Conservation (phyloP, 2,888 invertebrate genomes). For the Lasioglossum leucozonium region DNA sequence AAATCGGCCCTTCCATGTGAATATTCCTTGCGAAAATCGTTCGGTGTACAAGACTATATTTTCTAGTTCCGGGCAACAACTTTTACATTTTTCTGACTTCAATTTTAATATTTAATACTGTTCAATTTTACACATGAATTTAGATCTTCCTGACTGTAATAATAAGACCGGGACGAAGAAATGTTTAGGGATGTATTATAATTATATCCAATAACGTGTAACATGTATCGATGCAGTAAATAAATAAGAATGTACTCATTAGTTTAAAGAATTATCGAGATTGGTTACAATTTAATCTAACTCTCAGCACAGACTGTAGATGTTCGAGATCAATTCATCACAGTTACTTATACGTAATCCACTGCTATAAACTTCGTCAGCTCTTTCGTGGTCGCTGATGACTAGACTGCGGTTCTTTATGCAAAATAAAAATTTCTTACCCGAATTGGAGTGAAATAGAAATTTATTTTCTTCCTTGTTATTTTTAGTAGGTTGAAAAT, state of each 20-base stretch:
- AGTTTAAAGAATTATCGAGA: background rate
- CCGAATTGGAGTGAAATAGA: no score
- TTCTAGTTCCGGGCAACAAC: background rate
- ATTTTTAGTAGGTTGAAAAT: no score
- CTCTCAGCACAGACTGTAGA: no score
- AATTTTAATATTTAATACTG: background rate
- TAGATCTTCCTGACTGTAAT: background rate
- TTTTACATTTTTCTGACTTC: background rate
- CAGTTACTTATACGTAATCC: no score
- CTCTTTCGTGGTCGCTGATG: no score
- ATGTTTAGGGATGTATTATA: no score
- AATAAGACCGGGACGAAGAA: no score
- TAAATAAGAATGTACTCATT: background rate
- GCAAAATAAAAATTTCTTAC: no score
- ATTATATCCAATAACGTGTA: background rate
- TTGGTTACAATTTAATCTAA: background rate
- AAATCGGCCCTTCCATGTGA: conserved; percentile 14
- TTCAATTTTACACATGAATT: background rate
- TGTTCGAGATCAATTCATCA: no score
- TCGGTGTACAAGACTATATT: background rate
- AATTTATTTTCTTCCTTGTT: no score
- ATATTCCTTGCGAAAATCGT: background rate
- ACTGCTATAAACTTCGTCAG: no score
- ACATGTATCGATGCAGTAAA: background rate
- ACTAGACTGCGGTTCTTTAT: no score